Evolutionary conservation across 2,113 vertebrate genomes (phyloP), one percentile per base, ranked within the genome.

Genomic region (Tetraodon nigroviridis): DNA sequence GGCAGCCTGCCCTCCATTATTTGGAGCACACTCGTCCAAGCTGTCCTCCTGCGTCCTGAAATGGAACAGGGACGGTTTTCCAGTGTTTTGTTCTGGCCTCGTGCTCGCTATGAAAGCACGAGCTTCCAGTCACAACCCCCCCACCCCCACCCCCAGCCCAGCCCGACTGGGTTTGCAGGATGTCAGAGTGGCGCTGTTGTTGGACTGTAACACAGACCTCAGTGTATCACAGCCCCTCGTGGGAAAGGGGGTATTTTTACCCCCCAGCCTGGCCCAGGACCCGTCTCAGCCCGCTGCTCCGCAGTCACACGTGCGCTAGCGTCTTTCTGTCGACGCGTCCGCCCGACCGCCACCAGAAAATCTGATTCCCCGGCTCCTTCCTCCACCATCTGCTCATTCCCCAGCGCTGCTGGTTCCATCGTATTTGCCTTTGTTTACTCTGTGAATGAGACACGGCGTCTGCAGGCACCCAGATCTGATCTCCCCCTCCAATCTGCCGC

Each of bases 391-490:
- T 82, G 81, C 65, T 84, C 63, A 78, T 80, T 59, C 78, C 55
- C 71, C 84, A 84, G 85, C 83, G 81, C 65, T 77, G 78, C 71
- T 73, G 58, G 65, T 81, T 73, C 84, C 82, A 86, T 82, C 77
- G 67, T 58, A 85, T 81, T 86, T 84, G 21, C 58, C 74, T 74
- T 82, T 88, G 80, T 85, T 87, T 89, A 83, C 76, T 86, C 69
- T 64, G 71, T 87, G 84, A 90, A 88, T 82, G 73, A 79, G 55
- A 77, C 78, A 84, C 89, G 89, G 87, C 89, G 87, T 89, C 79
- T 78, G 54, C 66, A 72, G 61, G 57, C 73, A 64, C 50, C 50
- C 65, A 77, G 84, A 86, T 86, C 55, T 76, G 81, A 84, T 86
- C 86, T 77, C 61, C 0, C 1, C 69, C 27, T 44, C 61, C 73